Conservation (phyloP, 2,797 vertebrate genomes). For the Sebastes reedi region DNA sequence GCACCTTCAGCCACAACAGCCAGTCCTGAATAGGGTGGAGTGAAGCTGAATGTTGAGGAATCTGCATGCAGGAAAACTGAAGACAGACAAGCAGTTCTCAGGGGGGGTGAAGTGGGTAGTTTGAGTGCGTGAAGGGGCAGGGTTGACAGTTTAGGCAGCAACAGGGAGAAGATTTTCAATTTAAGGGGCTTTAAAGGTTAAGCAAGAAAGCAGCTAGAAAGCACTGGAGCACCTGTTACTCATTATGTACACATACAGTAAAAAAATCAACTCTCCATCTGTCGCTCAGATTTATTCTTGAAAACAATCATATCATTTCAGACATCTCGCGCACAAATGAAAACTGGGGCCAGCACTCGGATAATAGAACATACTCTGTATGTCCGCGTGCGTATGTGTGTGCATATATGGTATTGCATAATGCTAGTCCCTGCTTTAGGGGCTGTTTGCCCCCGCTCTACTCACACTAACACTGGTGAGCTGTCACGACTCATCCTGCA, state of each 20-base stretch:
- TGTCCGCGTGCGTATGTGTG: constrained; percentile 25
- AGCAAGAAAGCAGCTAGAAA: constrained; percentile 14
- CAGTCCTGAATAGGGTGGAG: constrained; percentile 50
- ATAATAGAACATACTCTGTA: constrained; percentile 32
- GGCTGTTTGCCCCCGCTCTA: constrained; percentile 50
- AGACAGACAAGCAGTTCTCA: constrained; percentile 29
- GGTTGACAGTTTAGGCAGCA: constrained; percentile 20
- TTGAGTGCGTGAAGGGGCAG: neutral
- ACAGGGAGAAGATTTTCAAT: constrained; percentile 19
- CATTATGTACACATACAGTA: constrained; percentile 9
- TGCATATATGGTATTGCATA: constrained; percentile 54
- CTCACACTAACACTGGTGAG: constrained; percentile 48
- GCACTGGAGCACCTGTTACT: constrained; percentile 38
- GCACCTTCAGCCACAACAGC: constrained; percentile 62
- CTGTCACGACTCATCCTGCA: constrained; percentile 66
- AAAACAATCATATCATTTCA: constrained; percentile 15
- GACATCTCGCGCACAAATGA: constrained; percentile 4
- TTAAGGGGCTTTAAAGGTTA: constrained; percentile 28
- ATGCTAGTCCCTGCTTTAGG: constrained; percentile 54
- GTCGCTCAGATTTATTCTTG: constrained; percentile 14
- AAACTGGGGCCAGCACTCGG: constrained; percentile 16
- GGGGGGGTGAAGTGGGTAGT: constrained; percentile 17
- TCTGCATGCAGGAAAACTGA: constrained; percentile 45
- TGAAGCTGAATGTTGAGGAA: constrained; percentile 43
- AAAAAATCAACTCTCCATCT: constrained; percentile 7